A percentile compares a stretch with the other conserved stretches of the same genome.
Conservation (phyloP, 2,797 vertebrate genomes). For the Microtus agrestis region DNA sequence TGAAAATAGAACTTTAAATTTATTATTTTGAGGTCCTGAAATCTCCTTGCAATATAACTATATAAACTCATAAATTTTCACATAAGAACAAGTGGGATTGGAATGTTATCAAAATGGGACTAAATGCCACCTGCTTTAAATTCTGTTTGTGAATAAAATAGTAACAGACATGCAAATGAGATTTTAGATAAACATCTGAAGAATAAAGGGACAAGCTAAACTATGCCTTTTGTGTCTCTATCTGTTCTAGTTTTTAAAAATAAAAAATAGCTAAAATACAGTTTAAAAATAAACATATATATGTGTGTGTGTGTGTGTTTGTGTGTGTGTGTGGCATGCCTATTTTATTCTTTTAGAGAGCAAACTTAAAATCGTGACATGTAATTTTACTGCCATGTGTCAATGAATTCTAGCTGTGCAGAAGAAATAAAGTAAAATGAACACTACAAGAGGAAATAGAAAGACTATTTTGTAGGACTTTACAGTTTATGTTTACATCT, state of each 20-base stretch:
- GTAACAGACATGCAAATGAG: background rate
- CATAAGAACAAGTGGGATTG: background rate
- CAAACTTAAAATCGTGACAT: background rate
- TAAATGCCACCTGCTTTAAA: background rate
- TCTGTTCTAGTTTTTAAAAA: background rate
- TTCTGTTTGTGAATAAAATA: background rate
- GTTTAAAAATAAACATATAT: slow-evolving; percentile 5
- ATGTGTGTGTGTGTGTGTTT: background rate
- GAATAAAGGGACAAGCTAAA: background rate
- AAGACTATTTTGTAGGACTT: slow-evolving; percentile 43
- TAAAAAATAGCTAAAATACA: background rate
- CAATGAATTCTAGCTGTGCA: background rate
- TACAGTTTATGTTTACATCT: slow-evolving; percentile 39
- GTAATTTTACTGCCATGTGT: background rate
- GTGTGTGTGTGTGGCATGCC: too few relatives aligned
- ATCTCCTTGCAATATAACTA: background rate
- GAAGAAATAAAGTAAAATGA: slow-evolving; percentile 65
- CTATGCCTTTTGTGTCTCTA: background rate
- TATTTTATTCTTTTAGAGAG: background rate
- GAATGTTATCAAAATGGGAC: background rate
- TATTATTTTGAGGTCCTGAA: background rate
- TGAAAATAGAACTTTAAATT: background rate
- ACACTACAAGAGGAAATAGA: slow-evolving; percentile 27
- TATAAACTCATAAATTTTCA: background rate
- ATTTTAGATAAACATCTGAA: background rate